Percentiles rank a stretch among this genome's conserved stretches.
These are phyloP conservation scores for Calliopsis andreniformis DNA, from an alignment of 1,140 invertebrate genomes.

Conservation along the genomic window DNA sequence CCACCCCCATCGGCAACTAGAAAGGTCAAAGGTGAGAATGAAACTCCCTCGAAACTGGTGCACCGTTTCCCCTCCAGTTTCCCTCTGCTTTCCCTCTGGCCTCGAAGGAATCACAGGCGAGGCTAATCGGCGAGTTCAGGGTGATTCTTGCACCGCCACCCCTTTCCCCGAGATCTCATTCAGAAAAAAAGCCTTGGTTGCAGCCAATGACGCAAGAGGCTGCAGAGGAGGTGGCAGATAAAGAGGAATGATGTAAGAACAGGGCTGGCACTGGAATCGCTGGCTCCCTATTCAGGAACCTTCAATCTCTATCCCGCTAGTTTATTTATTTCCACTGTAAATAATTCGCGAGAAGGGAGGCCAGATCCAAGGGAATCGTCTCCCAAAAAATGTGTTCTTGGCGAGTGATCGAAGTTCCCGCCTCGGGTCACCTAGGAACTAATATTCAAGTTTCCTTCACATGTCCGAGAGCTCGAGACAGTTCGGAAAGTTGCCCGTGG, in stretches of 20 bases:
- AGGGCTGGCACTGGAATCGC: slow-evolving; percentile 9
- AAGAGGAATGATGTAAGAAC: slow-evolving; percentile 59
- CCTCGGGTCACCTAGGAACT: too few relatives aligned
- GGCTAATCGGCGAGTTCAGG: not conserved
- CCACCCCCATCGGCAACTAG: not conserved
- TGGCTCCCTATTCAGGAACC: slow-evolving; percentile 4
- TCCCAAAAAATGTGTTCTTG: too few relatives aligned
- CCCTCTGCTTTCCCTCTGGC: too few relatives aligned
- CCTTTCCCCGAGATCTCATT: slow-evolving; percentile 46
- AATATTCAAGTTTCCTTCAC: not conserved
- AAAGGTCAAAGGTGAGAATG: not conserved
- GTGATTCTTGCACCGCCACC: not conserved
- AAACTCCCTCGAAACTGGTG: not conserved
- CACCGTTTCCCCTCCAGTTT: not conserved
- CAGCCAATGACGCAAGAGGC: slow-evolving; percentile 52
- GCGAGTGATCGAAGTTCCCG: too few relatives aligned
- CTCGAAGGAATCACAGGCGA: not conserved
- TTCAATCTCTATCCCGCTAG: too few relatives aligned
- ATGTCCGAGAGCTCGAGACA: not conserved
- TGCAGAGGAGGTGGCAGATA: slow-evolving; percentile 22
- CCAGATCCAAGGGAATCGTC: too few relatives aligned
- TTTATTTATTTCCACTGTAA: too few relatives aligned
- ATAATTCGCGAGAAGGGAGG: too few relatives aligned
- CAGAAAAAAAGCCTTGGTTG: slow-evolving; percentile 40
- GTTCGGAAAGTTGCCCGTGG: slow-evolving; percentile 9